phyloP scores from a whole-genome alignment of 2,797 vertebrate species.

The Pantherophis alleghaniensis region DNA sequence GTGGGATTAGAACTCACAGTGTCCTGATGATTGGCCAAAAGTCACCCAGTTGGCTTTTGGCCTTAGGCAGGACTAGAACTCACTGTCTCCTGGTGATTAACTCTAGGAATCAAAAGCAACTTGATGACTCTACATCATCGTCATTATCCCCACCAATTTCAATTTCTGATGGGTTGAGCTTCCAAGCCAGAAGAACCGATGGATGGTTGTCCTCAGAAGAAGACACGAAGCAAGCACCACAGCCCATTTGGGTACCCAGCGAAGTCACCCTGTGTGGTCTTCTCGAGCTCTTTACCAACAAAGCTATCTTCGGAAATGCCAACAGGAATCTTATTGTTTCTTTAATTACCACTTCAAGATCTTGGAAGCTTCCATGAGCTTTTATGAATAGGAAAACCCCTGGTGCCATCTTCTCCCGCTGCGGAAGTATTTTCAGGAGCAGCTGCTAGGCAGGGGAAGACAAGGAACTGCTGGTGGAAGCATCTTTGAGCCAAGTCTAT shows the following conservation, averaged over 20 bases:
- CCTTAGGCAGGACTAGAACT: not conserved
- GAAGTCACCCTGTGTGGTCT: not conserved
- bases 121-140: not conserved
- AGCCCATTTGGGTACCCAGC: not conserved
- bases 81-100: not conserved
- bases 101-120: not conserved
- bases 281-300: not conserved
- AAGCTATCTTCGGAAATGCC: not conserved
- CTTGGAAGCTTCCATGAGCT: slow-evolving; percentile 14
- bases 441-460: not conserved
- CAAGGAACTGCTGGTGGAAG: not conserved
- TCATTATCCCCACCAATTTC: not conserved
- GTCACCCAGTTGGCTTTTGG: not conserved
- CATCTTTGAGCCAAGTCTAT: not conserved
- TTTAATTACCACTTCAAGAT: slow-evolving; percentile 31
- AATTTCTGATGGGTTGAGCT: not conserved
- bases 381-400: slow-evolving; percentile 8
- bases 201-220: not conserved
- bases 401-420: not conserved
- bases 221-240: not conserved
- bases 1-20: too few relatives aligned
- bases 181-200: not conserved
- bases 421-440: slow-evolving; percentile 19
- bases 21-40: not conserved
- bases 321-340: slow-evolving; percentile 7